phyloP scores from a whole-genome alignment of 2,797 vertebrate species.

The Anabacerthia variegaticeps region DNA sequence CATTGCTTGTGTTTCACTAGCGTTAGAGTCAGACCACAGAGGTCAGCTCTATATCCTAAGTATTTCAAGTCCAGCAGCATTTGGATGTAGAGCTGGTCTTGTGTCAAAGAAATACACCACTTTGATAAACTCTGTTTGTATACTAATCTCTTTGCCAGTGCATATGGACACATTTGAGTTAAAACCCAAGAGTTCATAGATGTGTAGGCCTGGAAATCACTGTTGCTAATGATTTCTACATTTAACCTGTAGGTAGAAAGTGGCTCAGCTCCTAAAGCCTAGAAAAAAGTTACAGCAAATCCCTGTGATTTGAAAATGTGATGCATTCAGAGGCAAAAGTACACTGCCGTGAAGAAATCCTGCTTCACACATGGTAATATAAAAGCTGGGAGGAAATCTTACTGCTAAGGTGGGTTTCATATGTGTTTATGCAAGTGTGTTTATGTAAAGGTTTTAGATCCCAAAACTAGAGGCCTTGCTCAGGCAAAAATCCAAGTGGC shows the following conservation, averaged over 20 bases:
- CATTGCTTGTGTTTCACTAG: neutral
- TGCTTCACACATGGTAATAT: neutral
- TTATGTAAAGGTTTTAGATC: constrained; percentile 7
- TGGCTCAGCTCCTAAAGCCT: neutral
- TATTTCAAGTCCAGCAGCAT: neutral
- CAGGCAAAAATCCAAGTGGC: constrained; percentile 14
- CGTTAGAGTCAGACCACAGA: neutral
- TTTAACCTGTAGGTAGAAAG: neutral
- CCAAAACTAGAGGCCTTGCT: constrained; percentile 26
- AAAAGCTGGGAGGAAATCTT: neutral
- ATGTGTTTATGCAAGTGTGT: constrained; percentile 16
- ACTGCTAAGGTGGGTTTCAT: neutral
- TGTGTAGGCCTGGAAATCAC: neutral
- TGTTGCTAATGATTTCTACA: neutral
- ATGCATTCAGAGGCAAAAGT: neutral
- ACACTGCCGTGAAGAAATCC: neutral
- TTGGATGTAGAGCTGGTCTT: neutral
- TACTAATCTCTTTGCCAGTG: neutral
- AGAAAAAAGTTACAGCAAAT: neutral
- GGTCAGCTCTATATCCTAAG: neutral
- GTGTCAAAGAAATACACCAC: neutral
- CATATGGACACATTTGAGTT: neutral
- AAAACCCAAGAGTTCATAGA: neutral
- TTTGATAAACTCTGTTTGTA: neutral
- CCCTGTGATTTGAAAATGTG: neutral